phyloP scores from a whole-genome alignment of 2,113 vertebrate species.

The Lynx canadensis region DNA sequence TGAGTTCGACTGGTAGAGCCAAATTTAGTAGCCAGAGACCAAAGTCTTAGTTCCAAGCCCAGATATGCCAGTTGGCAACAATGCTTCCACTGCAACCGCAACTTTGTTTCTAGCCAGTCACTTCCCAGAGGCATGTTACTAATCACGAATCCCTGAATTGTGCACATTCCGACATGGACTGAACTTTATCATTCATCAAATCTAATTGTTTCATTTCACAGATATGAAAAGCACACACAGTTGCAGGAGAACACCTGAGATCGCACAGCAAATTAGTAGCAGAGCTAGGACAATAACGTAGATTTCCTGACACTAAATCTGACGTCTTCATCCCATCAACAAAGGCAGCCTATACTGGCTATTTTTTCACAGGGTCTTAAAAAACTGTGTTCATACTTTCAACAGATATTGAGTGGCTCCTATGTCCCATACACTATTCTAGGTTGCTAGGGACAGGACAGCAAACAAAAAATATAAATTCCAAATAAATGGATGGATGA shows the following conservation, averaged over 20 bases:
- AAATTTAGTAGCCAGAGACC: slow-evolving; percentile 28
- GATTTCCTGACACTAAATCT: neutral
- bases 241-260: neutral
- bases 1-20: slow-evolving; percentile 26
- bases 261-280: neutral
- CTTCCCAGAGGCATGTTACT: neutral
- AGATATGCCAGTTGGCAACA: neutral
- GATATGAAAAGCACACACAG: neutral
- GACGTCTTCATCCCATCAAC: neutral
- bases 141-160: neutral
- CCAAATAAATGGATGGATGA: too few relatives aligned
- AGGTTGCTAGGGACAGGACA: neutral
- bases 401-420: neutral
- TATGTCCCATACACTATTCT: neutral
- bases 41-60: neutral
- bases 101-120: neutral
- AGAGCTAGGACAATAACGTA: neutral
- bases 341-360: neutral
- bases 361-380: neutral
- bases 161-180: neutral
- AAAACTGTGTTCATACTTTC: neutral
- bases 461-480: neutral
- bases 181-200: neutral
- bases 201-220: neutral
- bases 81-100: neutral